Base-by-base conservation (phyloP, 64 coral and sea anemone genomes). In the Catalaphyllia jardinei region DNA sequence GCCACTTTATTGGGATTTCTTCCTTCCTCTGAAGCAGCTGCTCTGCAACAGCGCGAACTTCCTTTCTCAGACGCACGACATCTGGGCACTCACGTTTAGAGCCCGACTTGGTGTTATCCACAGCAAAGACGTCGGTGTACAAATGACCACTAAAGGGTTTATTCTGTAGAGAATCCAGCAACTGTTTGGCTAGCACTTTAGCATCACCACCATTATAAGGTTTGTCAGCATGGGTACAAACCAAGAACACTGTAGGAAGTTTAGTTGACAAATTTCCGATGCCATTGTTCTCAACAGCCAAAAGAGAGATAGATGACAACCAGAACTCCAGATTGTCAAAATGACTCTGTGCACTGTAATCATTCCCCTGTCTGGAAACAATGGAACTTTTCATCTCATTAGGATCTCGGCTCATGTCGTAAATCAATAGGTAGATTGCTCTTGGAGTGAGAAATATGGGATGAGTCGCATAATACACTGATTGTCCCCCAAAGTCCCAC, bases 321-420 rank as follows among this genome's bases (percentile, higher is more conserved):
- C 71, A 73, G 19, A 73, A 73, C 11, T 73, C 71, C 11, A 73
- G 71, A 73, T 73, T 12, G 31, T 73, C 19, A 20, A 33, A 2
- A 73, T n/a, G 12, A 17, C n/a, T 73, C 71, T 73, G n/a, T 33
- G 8, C 31, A 73, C 71, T 29, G n/a, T 8, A 27, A 27, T 33
- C 19, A 73, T 22, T 33, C 11, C 31, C 71, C 12, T 33, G n/a
- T 27, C 11, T 33, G 11, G n/a, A 12, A 73, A 73, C 71, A 73
- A 17, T 33, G 8, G 71, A 33, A 33, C n/a, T 73, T 14, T 27
- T 33, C 10, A 73, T 22, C 11, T 27, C 71, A 73, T 73, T 27
- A 11, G 71, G 71, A 73, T 73, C 71, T 73, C 31, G n/a, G 71
- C 71, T 73, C 31, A 73, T 27, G 71, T 73, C 71, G 31, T 33